These are phyloP conservation scores for Takifugu rubripes DNA, from an alignment of 2,797 vertebrate species.

Conservation along the genomic window DNA sequence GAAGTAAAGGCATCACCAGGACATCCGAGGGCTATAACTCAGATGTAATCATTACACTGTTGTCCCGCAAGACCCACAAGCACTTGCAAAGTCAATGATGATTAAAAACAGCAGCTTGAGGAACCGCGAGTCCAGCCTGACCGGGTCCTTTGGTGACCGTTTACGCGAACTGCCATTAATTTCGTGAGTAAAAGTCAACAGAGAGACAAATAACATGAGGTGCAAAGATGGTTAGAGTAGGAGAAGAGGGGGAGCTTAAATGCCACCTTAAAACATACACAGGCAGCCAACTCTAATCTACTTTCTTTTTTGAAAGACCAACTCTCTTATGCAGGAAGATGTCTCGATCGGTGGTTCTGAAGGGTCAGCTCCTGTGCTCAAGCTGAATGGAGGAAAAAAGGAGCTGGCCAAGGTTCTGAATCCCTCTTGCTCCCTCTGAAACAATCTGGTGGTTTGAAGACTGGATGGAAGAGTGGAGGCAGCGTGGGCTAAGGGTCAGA, in stretches of 20 bases:
- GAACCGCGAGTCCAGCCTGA: neutral
- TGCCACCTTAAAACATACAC: constrained; percentile 8
- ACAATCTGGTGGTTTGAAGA: constrained; percentile 11
- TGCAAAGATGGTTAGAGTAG: neutral
- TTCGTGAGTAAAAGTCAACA: constrained; percentile 20
- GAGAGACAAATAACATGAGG: neutral
- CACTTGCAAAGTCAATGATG: constrained; percentile 52
- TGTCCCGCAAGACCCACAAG: constrained; percentile 29
- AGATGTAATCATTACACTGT: constrained; percentile 36
- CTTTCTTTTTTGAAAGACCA: constrained; percentile 2
- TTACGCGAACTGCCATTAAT: constrained; percentile 33
- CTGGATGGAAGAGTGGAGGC: constrained; percentile 6
- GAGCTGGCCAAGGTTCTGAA: constrained; percentile 53
- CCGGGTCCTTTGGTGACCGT: constrained; percentile 35
- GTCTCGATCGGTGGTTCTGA: constrained; percentile 29
- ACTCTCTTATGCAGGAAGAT: constrained; percentile 27
- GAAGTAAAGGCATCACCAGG: constrained; percentile 22
- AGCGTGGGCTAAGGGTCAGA: constrained; percentile 18
- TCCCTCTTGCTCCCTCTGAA: constrained; percentile 20
- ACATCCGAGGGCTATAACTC: constrained; percentile 42
- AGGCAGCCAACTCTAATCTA: neutral
- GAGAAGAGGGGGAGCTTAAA: constrained; percentile 1
- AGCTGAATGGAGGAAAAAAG: neutral
- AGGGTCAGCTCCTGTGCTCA: constrained; percentile 30
- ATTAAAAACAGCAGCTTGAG: constrained; percentile 25